Base-by-base conservation (phyloP, 2,888 invertebrate species). In the Gibbula magus region DNA sequence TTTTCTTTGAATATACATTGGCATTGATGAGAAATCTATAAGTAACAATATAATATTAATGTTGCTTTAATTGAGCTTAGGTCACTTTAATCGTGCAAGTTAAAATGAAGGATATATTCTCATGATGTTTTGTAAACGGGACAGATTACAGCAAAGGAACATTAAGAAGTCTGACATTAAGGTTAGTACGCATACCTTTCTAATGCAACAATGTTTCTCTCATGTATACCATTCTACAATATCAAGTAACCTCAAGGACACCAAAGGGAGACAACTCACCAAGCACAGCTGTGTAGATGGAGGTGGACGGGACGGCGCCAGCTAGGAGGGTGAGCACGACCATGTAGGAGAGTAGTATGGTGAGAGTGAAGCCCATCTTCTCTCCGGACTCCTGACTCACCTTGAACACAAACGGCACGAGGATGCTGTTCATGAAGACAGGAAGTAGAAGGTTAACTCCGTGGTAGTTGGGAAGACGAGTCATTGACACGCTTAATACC, bases 341-440 rank as follows among this genome's bases (percentile, higher is more conserved):
- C 8, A 35, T 20, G 70, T 70, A 70, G 18, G 70, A 32, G 32
- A 70, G 32, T 4, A 39, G 39, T 1, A 70, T 20, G 2, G 70
- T 70, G 3, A 70, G 20, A 4, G n/a, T 20, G 18, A n/a, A 70
- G 7, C 70, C 70, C 35, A 70, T 32, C 70, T 70, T 70, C 39
- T 70, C 70, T 39, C 70, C 70, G 35, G 70, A 70, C 70, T 39
- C n/a, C 0, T 16, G 35, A 4, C 18, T 16, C 22, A 70, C 35
- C 5, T 13, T 61, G 77, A 77, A 39, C 35, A 77, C 39, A 22
- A 77, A 16, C 52, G 52, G 13, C 22, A 78, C 52, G 39, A 78
- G 52, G 29, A 78, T 52, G 20, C 35, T 52, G 78, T 61, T 78
- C 73, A 78, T 51, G 56, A 78, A n/a, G 22, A 78, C 52, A 39